A percentile compares a stretch with the other conserved stretches of the same genome.
These are phyloP conservation scores for Meloidogyne exigua DNA, from an alignment of 1,140 invertebrate genomes.

Conservation along the genomic window DNA sequence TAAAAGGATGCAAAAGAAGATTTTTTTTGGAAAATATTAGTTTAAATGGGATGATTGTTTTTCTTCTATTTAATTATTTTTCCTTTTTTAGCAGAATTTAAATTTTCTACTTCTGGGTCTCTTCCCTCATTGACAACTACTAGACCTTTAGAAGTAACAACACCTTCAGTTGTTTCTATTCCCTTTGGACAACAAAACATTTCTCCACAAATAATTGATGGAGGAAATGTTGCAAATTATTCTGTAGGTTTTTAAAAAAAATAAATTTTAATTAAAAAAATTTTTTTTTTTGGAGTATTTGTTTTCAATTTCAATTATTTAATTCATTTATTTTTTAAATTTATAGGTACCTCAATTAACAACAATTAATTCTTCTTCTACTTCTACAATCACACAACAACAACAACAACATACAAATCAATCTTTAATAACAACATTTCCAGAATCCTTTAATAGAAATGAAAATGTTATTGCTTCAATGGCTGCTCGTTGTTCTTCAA, in stretches of 20 bases:
- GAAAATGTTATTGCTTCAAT: slow-evolving; percentile 3
- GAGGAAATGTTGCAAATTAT: neutral
- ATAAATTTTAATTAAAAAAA: too few species aligned
- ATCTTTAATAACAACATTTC: neutral
- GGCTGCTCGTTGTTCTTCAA: neutral
- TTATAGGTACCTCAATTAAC: neutral
- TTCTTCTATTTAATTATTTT: neutral
- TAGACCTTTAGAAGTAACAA: neutral
- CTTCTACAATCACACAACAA: neutral
- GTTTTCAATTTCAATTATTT: neutral
- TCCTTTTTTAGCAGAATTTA: neutral
- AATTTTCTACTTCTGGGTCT: neutral
- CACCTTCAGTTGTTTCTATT: neutral
- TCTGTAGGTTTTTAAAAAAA: neutral
- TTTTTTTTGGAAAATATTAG: too few species aligned
- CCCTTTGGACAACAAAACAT: neutral
- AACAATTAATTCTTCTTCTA: neutral
- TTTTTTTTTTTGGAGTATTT: too few species aligned
- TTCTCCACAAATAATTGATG: neutral
- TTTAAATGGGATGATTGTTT: too few species aligned
- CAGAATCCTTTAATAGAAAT: neutral
- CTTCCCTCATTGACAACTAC: neutral
- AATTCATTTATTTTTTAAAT: neutral
- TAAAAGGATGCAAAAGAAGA: too few species aligned
- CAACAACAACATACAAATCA: too few species aligned